Percentiles rank a stretch among this genome's conserved stretches.
Evolutionary conservation across 2,113 vertebrate genomes (phyloP).

Genomic region (Eclectus roratus): DNA sequence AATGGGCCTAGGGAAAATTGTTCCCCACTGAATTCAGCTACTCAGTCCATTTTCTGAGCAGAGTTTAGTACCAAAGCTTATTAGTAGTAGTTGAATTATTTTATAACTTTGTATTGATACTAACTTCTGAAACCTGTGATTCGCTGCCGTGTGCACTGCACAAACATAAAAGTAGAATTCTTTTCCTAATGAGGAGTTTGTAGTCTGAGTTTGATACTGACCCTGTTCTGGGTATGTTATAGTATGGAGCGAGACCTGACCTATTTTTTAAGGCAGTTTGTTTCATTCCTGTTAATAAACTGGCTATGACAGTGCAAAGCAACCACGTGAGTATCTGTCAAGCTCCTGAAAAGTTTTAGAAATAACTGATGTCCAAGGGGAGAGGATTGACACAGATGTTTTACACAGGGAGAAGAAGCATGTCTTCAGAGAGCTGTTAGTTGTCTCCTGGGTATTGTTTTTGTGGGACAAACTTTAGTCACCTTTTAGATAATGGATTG

Average conservation of each 20-base stretch:
- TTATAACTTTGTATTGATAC: not conserved
- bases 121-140: not conserved
- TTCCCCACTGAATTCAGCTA: not conserved
- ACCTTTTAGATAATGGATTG: not conserved
- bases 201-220: not conserved
- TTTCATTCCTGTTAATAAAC: not conserved
- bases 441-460: not conserved
- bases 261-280: not conserved
- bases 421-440: not conserved
- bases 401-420: not conserved
- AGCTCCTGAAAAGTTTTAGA: not conserved
- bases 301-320: not conserved
- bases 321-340: not conserved
- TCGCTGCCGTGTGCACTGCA: not conserved
- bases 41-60: not conserved
- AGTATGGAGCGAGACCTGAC: not conserved
- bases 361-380: not conserved
- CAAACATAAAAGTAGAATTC: not conserved
- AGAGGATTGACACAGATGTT: not conserved
- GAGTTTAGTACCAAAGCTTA: not conserved
- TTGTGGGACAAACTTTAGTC: not conserved
- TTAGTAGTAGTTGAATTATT: not conserved
- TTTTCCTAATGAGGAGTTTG: not conserved
- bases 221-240: not conserved
- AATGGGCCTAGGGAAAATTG: not conserved